Percentiles rank a stretch among this genome's conserved stretches.
phyloP scores from a whole-genome alignment of 2,797 vertebrate species.

The Bradypus variegatus region DNA sequence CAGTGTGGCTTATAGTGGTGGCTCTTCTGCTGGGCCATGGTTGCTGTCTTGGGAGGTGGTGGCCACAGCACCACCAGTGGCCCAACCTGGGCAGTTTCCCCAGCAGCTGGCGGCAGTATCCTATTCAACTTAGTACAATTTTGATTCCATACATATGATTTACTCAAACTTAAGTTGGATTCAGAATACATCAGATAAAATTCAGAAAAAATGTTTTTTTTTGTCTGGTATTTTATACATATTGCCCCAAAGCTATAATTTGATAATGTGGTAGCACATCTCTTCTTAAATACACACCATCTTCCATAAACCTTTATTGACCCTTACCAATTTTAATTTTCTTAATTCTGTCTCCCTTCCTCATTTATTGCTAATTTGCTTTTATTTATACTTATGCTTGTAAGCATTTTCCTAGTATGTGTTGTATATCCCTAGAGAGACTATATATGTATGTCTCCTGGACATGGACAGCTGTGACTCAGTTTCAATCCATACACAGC shows the following conservation, averaged over 20 bases:
- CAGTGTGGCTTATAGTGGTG: no score
- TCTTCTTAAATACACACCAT: neutral
- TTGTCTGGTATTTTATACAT: neutral
- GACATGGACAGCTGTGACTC: neutral
- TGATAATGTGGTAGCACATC: neutral
- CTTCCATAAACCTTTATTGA: neutral
- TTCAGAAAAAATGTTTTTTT: neutral
- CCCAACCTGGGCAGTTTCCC: no score
- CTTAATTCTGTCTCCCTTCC: neutral
- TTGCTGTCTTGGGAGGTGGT: no score
- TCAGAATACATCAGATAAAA: constrained; percentile 11
- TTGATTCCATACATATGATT: constrained; percentile 17
- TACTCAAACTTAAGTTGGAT: constrained; percentile 1
- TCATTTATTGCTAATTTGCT: neutral
- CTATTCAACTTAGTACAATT: neutral
- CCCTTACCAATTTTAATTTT: neutral
- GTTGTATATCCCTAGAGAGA: neutral
- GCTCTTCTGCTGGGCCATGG: no score
- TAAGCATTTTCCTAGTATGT: neutral
- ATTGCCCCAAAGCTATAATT: neutral
- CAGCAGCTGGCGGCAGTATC: no score
- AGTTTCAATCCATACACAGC: neutral
- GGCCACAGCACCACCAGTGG: no score
- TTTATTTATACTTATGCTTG: neutral
- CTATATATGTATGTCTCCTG: neutral